Conservation (phyloP, 2,797 vertebrate species). For the Serranus cabrilla region DNA sequence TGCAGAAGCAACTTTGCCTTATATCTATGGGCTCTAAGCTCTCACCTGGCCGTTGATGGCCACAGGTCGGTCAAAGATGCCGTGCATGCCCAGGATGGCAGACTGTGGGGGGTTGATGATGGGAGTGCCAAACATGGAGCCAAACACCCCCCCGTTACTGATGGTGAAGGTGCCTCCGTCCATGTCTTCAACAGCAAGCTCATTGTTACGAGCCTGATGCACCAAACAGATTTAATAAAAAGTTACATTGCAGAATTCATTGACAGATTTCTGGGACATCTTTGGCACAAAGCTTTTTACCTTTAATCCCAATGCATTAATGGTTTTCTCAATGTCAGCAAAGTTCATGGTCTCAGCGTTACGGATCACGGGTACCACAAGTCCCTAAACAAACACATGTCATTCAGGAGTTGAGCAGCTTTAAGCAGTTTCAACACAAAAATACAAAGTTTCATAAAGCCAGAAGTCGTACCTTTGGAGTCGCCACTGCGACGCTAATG, state of each 20-base stretch:
- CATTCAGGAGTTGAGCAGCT: not conserved
- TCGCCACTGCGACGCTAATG: conserved; percentile 95
- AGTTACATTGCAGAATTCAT: not conserved
- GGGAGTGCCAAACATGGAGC: conserved; percentile 94
- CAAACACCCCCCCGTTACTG: conserved; percentile 96
- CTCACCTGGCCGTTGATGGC: conserved; percentile 91
- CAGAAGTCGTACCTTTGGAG: conserved; percentile 88
- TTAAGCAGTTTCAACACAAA: not conserved
- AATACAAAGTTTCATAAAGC: not conserved
- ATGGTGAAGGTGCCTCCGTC: conserved; percentile 98
- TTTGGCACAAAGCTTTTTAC: conserved; percentile 74
- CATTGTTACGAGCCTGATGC: conserved; percentile 91
- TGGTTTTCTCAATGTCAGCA: conserved; percentile 92
- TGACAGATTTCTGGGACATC: not conserved
- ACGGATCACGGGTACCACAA: conserved; percentile 95
- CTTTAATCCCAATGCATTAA: conserved; percentile 94
- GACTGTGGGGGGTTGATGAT: conserved; percentile 98
- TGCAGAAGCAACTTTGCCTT: not conserved
- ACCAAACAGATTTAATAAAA: not conserved
- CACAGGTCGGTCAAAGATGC: conserved; percentile 93
- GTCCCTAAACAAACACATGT: conserved; percentile 83
- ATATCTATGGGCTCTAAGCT: accelerated
- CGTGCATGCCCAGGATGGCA: conserved; percentile 97
- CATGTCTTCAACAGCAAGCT: conserved; percentile 96
- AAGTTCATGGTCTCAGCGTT: conserved; percentile 96